Evolutionary conservation across 2,888 invertebrate species (phyloP), one percentile per base, ranked within the genome.

Genomic region (Nudaria mundana): DNA sequence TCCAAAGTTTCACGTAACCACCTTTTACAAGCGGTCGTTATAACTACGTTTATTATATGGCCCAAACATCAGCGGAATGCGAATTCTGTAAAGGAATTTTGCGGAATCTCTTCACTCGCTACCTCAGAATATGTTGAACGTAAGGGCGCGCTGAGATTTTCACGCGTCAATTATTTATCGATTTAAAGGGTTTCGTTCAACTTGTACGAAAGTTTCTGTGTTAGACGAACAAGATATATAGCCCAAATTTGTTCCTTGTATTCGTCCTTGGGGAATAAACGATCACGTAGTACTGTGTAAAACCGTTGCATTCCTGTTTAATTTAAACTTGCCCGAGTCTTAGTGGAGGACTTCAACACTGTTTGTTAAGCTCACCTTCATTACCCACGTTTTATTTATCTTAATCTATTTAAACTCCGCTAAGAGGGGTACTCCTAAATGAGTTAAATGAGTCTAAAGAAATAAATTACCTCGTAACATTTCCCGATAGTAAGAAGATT

Each of bases 401-500:
- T 66, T 66, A 70, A 75, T 69, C 66, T 66, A 61, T 67, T 69
- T 68, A 64, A 63, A 63, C 63, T 59, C 51, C 50, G 60, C 52
- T 65, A 51, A 46, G 47, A 49, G 52, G 52, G n/a, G n/a, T n/a
- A n/a, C n/a, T n/a, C n/a, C n/a, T n/a, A 20, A 20, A 46, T 41
- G 43, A 44, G 54, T 61, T 57, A 60, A 65, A 61, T 57, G 52
- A 52, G 49, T 56, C 53, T 52, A 56, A 44, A 54, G 38, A 66
- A 71, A 70, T 66, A 69, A 63, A 67, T 63, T 42, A 39, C 61
- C 56, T 52, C 44, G 50, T 50, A 60, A 56, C 63, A 61, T 66
- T 69, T 60, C 63, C 46, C 60, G 64, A 63, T 68, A 63, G 51
- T 58, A 63, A 48, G 58, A 75, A 75, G 77, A 79, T 78, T 72